These are phyloP conservation scores for Limonius californicus DNA, from an alignment of 1,140 invertebrate species.

Conservation along the genomic window DNA sequence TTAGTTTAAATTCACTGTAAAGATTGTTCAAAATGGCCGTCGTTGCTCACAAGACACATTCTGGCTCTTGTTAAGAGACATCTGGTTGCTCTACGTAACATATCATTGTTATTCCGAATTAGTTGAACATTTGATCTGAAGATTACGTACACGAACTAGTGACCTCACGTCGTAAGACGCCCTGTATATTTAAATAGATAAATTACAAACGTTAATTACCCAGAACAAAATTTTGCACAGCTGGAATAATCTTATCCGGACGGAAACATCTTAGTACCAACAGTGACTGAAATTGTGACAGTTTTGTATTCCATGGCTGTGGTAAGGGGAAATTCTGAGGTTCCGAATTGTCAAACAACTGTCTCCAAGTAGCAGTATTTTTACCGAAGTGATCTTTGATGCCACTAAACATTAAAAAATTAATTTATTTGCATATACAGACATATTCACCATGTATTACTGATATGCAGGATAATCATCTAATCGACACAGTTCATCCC, in stretches of 20 bases:
- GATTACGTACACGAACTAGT: too few relatives aligned
- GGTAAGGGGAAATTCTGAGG: constrained; percentile 69
- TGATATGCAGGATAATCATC: constrained; percentile 50
- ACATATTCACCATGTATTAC: not conserved
- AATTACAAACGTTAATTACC: constrained; percentile 59
- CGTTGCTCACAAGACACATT: too few relatives aligned
- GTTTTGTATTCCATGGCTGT: constrained; percentile 58
- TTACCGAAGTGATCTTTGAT: not conserved
- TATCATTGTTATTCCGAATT: too few relatives aligned
- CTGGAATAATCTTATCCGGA: constrained; percentile 85
- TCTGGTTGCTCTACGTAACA: too few relatives aligned
- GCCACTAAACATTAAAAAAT: too few relatives aligned
- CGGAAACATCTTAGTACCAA: constrained; percentile 78
- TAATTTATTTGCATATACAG: too few relatives aligned
- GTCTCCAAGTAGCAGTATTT: constrained; percentile 60
- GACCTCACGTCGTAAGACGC: too few relatives aligned
- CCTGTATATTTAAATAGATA: too few relatives aligned
- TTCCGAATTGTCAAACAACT: constrained; percentile 64
- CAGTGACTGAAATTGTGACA: constrained; percentile 71
- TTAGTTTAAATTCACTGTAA: too few relatives aligned
- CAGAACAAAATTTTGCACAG: constrained; percentile 70
- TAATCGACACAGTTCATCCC: constrained; percentile 79
- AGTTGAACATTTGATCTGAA: too few relatives aligned
- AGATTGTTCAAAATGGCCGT: too few relatives aligned
- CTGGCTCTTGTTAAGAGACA: too few relatives aligned